Conservation (phyloP, 2,797 vertebrate genomes). For the Melanotaenia nigrans region DNA sequence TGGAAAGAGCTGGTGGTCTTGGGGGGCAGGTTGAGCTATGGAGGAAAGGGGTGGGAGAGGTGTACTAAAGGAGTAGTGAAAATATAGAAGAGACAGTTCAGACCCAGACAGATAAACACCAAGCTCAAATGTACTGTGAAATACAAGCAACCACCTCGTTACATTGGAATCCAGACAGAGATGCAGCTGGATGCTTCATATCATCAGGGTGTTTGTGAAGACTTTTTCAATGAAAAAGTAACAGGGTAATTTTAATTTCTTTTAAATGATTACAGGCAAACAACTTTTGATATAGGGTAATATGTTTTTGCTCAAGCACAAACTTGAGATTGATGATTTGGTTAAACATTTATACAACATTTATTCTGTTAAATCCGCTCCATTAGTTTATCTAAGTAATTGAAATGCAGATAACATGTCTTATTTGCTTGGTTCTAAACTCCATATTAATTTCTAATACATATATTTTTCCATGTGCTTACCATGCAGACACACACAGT, state of each 20-base stretch:
- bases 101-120: slow-evolving; percentile 56
- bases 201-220: slow-evolving; percentile 63
- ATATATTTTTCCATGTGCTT: slow-evolving; percentile 8
- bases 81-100: slow-evolving; percentile 78
- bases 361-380: slow-evolving; percentile 33
- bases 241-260: slow-evolving; percentile 57
- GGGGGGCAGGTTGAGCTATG: slow-evolving; percentile 65
- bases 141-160: slow-evolving; percentile 65
- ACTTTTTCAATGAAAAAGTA: slow-evolving; percentile 71
- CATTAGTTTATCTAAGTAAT: slow-evolving; percentile 31
- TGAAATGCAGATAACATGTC: slow-evolving; percentile 38
- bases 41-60: slow-evolving; percentile 58
- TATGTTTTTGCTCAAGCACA: slow-evolving; percentile 45
- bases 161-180: slow-evolving; percentile 62
- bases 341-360: slow-evolving; percentile 41
- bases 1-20: slow-evolving; percentile 66
- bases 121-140: slow-evolving; percentile 89
- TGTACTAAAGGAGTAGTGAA: slow-evolving; percentile 39
- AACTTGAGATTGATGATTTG: slow-evolving; percentile 44
- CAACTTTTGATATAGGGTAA: slow-evolving; percentile 44
- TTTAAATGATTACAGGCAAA: slow-evolving; percentile 60
- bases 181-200: slow-evolving; percentile 69
- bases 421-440: slow-evolving; percentile 38
- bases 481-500: slow-evolving; percentile 27
- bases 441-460: slow-evolving; percentile 36